A percentile compares a stretch with the other conserved stretches of the same genome.
Conservation (phyloP, 2,888 invertebrate species). For the Lasiommata megera region DNA sequence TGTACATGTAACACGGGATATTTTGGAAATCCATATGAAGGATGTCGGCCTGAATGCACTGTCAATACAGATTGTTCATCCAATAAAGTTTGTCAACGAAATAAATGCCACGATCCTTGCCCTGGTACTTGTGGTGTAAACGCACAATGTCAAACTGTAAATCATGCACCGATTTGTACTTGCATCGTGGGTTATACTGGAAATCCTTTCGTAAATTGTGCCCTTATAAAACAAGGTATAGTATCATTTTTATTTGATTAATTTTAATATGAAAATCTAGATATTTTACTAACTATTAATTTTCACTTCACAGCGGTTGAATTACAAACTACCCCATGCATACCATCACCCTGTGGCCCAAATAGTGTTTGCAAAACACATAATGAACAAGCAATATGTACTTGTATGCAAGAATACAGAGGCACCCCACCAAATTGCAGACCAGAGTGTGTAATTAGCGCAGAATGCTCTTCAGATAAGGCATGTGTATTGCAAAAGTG, state of each 20-base stretch:
- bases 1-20: constrained; percentile 86
- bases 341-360: constrained; percentile 90
- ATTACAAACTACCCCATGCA: constrained; percentile 81
- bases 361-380: constrained; percentile 89
- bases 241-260: constrained; percentile 17
- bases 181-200: constrained; percentile 85
- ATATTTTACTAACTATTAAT: constrained; percentile 9
- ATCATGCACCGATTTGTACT: constrained; percentile 86
- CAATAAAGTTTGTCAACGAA: constrained; percentile 86
- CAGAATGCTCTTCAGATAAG: constrained; percentile 85
- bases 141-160: constrained; percentile 86
- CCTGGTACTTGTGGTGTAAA: constrained; percentile 88
- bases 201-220: constrained; percentile 78
- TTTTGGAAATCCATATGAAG: constrained; percentile 84
- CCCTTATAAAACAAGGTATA: constrained; percentile 54
- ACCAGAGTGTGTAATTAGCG: constrained; percentile 87
- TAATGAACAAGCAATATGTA: constrained; percentile 87
- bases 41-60: constrained; percentile 88
- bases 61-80: constrained; percentile 88
- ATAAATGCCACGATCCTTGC: constrained; percentile 89
- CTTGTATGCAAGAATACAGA: constrained; percentile 84
- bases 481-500: constrained; percentile 87
- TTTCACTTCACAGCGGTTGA: constrained; percentile 54
- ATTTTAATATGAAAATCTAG: not conserved
- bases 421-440: constrained; percentile 86